These are phyloP conservation scores for Merodon equestris DNA, from an alignment of 2,888 invertebrate species.

Conservation along the genomic window DNA sequence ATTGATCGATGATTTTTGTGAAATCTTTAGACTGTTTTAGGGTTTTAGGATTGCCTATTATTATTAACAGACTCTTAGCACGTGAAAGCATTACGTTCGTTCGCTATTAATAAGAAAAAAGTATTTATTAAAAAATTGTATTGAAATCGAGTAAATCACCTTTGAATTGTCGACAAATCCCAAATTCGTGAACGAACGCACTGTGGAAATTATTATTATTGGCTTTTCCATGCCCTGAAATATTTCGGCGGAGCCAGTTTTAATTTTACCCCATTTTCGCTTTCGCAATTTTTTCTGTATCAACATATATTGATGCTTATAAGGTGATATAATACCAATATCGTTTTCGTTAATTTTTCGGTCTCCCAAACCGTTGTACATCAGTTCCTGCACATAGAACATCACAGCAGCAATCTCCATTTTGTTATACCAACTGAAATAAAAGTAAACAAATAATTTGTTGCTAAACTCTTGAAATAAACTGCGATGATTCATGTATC, in stretches of 20 bases:
- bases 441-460: too few relatives aligned
- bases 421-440: slow-evolving; percentile 81
- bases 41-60: slow-evolving; percentile 80
- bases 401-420: slow-evolving; percentile 82
- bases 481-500: too few relatives aligned
- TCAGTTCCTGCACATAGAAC: slow-evolving; percentile 81
- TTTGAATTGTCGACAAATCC: slow-evolving; percentile 75
- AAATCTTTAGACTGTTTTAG: slow-evolving; percentile 75
- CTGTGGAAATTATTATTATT: slow-evolving; percentile 90
- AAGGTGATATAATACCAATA: slow-evolving; percentile 83
- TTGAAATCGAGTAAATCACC: slow-evolving; percentile 69
- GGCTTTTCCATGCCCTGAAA: slow-evolving; percentile 93
- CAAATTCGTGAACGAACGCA: slow-evolving; percentile 79
- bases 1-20: slow-evolving; percentile 72
- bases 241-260: slow-evolving; percentile 90
- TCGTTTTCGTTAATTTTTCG: slow-evolving; percentile 78
- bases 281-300: slow-evolving; percentile 75
- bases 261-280: slow-evolving; percentile 79
- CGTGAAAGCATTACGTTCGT: slow-evolving; percentile 84
- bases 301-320: slow-evolving; percentile 78
- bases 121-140: neutral
- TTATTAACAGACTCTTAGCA: slow-evolving; percentile 82
- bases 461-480: too few relatives aligned
- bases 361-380: slow-evolving; percentile 79
- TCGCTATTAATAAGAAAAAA: slow-evolving; percentile 77